Conservation (phyloP, 2,888 invertebrate genomes). For the Endotricha flammealis region DNA sequence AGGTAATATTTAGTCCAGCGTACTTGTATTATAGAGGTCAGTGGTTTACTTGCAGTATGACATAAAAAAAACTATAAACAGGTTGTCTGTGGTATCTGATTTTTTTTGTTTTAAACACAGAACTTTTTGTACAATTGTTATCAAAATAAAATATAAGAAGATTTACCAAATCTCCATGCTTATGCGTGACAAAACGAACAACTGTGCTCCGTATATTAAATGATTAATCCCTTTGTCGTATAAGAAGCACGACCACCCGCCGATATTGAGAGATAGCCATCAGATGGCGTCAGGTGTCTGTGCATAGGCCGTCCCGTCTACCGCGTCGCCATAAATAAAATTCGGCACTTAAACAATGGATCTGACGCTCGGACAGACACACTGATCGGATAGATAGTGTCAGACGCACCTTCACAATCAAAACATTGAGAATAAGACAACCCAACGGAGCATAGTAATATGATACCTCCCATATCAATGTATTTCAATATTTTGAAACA, state of each 20-base stretch:
- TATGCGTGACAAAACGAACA: background rate
- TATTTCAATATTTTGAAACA: no score
- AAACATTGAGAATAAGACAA: conserved; percentile 42
- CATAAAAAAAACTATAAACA: no score
- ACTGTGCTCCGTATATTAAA: background rate
- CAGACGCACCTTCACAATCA: conserved; percentile 34
- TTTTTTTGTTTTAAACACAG: no score
- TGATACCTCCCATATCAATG: no score
- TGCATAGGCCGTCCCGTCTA: conserved; percentile 29
- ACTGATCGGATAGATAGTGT: conserved; percentile 47
- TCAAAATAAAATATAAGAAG: no score
- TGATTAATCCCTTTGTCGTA: conserved; percentile 17
- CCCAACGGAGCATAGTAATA: conserved; percentile 35
- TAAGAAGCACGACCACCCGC: conserved; percentile 50
- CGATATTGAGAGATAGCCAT: conserved; percentile 52
- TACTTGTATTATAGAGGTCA: no score
- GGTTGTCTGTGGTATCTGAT: no score
- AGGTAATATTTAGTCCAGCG: no score
- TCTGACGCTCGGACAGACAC: conserved; percentile 37
- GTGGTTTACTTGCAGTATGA: no score
- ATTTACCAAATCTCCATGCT: no score
- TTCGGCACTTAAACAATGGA: conserved; percentile 67
- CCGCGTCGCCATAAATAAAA: conserved; percentile 53
- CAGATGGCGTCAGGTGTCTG: conserved; percentile 59
- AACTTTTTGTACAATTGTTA: no score